These are phyloP conservation scores for Tethya wilhelma DNA, from an alignment of 37 sponge, comb jelly and placozoan genomes.

Conservation along the genomic window DNA sequence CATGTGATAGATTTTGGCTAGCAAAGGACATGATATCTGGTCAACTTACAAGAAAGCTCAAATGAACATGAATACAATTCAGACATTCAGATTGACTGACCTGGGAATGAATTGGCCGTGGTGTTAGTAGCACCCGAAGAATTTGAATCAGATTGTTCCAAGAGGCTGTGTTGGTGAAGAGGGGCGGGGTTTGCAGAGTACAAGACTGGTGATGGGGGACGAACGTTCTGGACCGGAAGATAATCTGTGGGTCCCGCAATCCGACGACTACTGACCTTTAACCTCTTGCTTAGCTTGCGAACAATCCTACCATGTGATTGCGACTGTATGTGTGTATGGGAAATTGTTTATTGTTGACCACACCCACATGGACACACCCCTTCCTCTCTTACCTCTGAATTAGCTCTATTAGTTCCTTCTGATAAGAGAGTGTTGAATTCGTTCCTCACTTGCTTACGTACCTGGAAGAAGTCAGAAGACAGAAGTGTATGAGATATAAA, in stretches of 20 bases:
- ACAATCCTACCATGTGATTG: conserved; percentile 71
- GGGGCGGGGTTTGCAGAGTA: conserved; percentile 29
- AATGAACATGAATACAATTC: too few species aligned
- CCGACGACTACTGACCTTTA: conserved; percentile 31
- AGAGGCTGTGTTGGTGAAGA: conserved; percentile 9
- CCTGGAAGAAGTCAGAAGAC: conserved; percentile 26
- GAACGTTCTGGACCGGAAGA: conserved; percentile 7
- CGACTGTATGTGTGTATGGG: conserved; percentile 24
- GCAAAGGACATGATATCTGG: too few species aligned
- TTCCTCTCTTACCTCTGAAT: conserved; percentile 36
- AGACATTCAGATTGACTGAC: too few species aligned
- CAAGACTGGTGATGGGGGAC: conserved; percentile 62
- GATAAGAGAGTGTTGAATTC: conserved; percentile 48
- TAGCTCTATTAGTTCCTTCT: conserved; percentile 54
- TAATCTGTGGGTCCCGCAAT: background rate
- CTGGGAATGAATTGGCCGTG: background rate
- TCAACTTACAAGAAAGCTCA: too few species aligned
- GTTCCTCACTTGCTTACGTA: conserved; percentile 41
- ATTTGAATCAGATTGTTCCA: conserved; percentile 17
- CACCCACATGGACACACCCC: background rate
- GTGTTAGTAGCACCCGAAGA: background rate
- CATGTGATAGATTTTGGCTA: too few species aligned
- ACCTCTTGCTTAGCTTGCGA: conserved; percentile 52
- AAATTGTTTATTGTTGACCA: too few species aligned
- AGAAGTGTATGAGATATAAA: too few species aligned